These are phyloP conservation scores for Epinephelus lanceolatus DNA, from an alignment of 2,113 vertebrate species.

Conservation along the genomic window DNA sequence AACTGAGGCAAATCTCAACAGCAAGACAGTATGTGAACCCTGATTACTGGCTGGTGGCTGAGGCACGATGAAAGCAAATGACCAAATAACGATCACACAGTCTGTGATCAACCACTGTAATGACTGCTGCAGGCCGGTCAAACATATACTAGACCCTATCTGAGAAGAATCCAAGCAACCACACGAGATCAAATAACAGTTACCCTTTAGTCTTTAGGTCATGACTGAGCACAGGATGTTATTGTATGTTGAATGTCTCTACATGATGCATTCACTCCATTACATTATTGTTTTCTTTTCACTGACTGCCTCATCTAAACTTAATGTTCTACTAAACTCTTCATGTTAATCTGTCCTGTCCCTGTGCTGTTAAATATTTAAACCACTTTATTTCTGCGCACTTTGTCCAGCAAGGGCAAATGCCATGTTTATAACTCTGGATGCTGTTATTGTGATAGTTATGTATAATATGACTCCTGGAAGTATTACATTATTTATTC, in stretches of 20 bases:
- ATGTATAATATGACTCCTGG: not conserved
- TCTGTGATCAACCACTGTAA: too few relatives aligned
- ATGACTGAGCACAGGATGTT: not conserved
- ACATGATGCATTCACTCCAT: constrained; percentile 19
- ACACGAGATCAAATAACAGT: not conserved
- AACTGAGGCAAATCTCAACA: not conserved
- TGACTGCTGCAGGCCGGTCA: too few relatives aligned
- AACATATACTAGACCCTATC: not conserved
- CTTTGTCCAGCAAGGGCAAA: not conserved
- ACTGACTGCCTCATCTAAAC: constrained; percentile 1
- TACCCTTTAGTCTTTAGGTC: not conserved
- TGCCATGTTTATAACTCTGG: not conserved
- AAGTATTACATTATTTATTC: constrained; percentile 11
- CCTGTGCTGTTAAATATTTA: constrained; percentile 47
- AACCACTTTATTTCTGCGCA: not conserved
- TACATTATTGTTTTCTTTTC: constrained; percentile 6
- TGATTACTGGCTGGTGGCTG: not conserved
- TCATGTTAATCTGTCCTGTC: constrained; percentile 17
- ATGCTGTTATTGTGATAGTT: constrained; percentile 24
- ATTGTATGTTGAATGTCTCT: not conserved
- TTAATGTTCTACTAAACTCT: constrained; percentile 21
- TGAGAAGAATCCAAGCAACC: not conserved
- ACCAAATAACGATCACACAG: too few relatives aligned
- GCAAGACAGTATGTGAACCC: too few relatives aligned
- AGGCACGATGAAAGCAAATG: too few relatives aligned